These are phyloP conservation scores for Tiliqua scincoides DNA, from an alignment of 2,113 vertebrate genomes.

Conservation along the genomic window DNA sequence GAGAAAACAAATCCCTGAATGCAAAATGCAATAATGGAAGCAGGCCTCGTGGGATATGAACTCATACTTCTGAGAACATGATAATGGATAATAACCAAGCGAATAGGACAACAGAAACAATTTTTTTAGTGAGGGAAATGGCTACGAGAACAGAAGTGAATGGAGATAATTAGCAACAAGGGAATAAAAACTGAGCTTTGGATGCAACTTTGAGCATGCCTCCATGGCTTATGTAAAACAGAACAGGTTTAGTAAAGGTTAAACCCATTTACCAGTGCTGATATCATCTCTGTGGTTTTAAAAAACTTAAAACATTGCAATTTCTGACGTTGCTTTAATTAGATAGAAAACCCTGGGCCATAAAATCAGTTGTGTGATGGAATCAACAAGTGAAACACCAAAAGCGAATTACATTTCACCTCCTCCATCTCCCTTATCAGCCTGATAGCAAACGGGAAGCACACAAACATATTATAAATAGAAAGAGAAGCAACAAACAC, in stretches of 20 bases:
- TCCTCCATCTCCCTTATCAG: constrained; percentile 10
- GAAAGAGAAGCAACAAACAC: constrained; percentile 17
- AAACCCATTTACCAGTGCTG: not conserved
- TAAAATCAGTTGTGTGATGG: constrained; percentile 12
- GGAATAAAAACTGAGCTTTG: not conserved
- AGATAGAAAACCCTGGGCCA: constrained; percentile 21
- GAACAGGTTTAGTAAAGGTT: constrained; percentile 11
- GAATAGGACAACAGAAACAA: not conserved
- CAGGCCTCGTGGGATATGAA: not conserved
- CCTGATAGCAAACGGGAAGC: not conserved
- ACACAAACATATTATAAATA: not conserved
- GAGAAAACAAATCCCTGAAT: constrained; percentile 10
- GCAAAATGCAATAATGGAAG: not conserved
- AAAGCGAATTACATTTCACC: constrained; percentile 19
- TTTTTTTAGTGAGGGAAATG: constrained; percentile 4
- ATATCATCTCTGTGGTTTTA: constrained; percentile 3
- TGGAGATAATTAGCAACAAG: constrained; percentile 20
- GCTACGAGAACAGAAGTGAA: not conserved
- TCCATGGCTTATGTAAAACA: not conserved
- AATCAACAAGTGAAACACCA: constrained; percentile 1
- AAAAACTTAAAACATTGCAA: not conserved
- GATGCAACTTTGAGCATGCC: not conserved
- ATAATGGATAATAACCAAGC: not conserved
- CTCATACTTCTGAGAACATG: not conserved
- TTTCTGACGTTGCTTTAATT: constrained; percentile 46